Evolutionary conservation across 2,888 invertebrate species (phyloP).

Genomic region (Tricholauxania praeusta): DNA sequence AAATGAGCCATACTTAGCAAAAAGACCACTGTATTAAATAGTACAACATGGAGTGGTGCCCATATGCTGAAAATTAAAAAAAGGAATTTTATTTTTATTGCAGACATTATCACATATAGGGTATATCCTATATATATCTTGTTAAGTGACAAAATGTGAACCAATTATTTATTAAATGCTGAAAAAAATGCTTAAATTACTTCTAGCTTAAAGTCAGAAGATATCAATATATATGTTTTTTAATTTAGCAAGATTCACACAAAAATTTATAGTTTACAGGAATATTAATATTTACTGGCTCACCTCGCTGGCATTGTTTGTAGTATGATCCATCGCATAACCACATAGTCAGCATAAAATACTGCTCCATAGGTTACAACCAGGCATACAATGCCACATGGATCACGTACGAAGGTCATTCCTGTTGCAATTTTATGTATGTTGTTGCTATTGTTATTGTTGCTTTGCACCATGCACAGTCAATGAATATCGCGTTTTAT

Average conservation of each 20-base stretch:
- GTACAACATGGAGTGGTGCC: constrained; percentile 83
- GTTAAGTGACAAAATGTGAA: too few species aligned
- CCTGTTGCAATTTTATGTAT: constrained; percentile 29
- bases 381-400: constrained; percentile 87
- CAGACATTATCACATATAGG: too few species aligned
- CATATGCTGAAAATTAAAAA: constrained; percentile 74
- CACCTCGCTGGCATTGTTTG: constrained; percentile 86
- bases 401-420: constrained; percentile 81
- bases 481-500: constrained; percentile 2
- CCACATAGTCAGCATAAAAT: constrained; percentile 89
- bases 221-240: too few species aligned
- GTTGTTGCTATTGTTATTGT: constrained; percentile 3
- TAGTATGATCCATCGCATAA: constrained; percentile 84
- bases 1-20: constrained; percentile 81
- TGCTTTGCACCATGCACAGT: constrained; percentile 24
- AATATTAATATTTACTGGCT: constrained; percentile 30
- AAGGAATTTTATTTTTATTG: background rate
- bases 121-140: too few species aligned
- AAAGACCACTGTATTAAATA: constrained; percentile 84
- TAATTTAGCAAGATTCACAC: background rate
- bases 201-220: too few species aligned
- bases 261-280: too few species aligned
- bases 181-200: too few species aligned
- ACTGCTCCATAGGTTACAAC: constrained; percentile 83
- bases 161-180: background rate